Evolutionary conservation across 2,888 invertebrate genomes (phyloP).

Genomic region (Cremastinae sp.): DNA sequence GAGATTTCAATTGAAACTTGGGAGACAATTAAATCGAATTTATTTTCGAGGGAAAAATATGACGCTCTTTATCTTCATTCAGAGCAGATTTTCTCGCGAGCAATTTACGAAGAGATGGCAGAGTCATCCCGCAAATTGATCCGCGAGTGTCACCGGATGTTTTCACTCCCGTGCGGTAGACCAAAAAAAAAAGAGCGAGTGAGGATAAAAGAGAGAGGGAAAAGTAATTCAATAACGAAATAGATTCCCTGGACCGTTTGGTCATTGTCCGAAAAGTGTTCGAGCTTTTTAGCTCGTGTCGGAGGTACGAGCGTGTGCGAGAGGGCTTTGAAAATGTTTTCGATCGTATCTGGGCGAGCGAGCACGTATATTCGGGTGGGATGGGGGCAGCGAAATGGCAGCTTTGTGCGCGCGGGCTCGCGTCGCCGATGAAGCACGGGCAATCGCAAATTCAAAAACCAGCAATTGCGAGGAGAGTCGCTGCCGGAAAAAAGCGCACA

Average conservation of each 20-base stretch:
- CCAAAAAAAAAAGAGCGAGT: slow-evolving; percentile 1
- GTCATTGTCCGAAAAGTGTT: slow-evolving; percentile 60
- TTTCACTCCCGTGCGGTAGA: slow-evolving; percentile 7
- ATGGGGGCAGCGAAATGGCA: slow-evolving; percentile 48
- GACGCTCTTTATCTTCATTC: neutral
- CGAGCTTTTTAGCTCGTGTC: slow-evolving; percentile 45
- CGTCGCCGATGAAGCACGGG: slow-evolving; percentile 27
- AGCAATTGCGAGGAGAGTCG: slow-evolving; percentile 26
- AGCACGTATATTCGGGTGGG: slow-evolving; percentile 25
- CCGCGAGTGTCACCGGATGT: slow-evolving; percentile 26
- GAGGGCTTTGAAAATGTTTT: slow-evolving; percentile 55
- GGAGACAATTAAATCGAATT: slow-evolving; percentile 40
- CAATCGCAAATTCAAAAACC: slow-evolving; percentile 44
- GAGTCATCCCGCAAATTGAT: slow-evolving; percentile 55
- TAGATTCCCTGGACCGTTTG: slow-evolving; percentile 53
- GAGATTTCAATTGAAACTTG: neutral
- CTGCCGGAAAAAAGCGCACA: neutral
- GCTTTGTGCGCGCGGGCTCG: slow-evolving; percentile 8
- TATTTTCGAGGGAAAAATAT: neutral
- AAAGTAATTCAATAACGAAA: slow-evolving; percentile 60
- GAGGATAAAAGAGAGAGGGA: slow-evolving; percentile 5
- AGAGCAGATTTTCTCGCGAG: neutral
- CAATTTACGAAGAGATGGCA: slow-evolving; percentile 32
- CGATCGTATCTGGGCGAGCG: slow-evolving; percentile 48
- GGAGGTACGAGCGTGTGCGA: slow-evolving; percentile 48